Evolutionary conservation across 1,140 invertebrate species (phyloP).

Genomic region (Cherax destructor): DNA sequence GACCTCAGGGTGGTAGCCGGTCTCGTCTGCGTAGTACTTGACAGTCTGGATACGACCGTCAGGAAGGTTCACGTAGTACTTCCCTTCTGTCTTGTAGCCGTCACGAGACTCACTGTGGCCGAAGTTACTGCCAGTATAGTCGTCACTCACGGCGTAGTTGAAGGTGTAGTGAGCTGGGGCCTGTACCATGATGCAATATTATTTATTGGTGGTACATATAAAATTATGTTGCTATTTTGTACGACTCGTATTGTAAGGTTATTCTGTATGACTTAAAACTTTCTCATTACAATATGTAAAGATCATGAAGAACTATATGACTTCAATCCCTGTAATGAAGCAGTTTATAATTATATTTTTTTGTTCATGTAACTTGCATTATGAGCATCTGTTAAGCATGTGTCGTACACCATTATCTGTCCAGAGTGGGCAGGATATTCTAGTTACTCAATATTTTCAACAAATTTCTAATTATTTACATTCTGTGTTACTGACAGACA

Average conservation of each 20-base stretch:
- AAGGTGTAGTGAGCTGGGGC: not conserved
- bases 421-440: too few species aligned
- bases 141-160: constrained; percentile 10
- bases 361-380: not conserved
- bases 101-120: constrained; percentile 24
- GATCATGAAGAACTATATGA: too few species aligned
- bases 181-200: not conserved
- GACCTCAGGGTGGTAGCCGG: constrained; percentile 6
- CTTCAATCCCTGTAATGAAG: not conserved
- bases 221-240: too few species aligned
- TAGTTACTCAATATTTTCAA: too few species aligned
- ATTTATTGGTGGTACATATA: not conserved
- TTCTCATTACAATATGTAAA: too few species aligned
- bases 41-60: constrained; percentile 33
- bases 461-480: too few species aligned
- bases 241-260: not conserved
- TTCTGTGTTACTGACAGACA: too few species aligned
- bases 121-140: constrained; percentile 20
- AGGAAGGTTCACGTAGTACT: constrained; percentile 24
- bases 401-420: too few species aligned
- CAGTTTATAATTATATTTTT: too few species aligned
- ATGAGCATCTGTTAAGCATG: too few species aligned
- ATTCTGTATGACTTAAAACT: not conserved
- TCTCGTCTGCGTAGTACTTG: constrained; percentile 24
- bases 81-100: constrained; percentile 18